A percentile compares a stretch with the other conserved stretches of the same genome.
Conservation (phyloP, 2,888 invertebrate genomes). For the Eilema sororculum region DNA sequence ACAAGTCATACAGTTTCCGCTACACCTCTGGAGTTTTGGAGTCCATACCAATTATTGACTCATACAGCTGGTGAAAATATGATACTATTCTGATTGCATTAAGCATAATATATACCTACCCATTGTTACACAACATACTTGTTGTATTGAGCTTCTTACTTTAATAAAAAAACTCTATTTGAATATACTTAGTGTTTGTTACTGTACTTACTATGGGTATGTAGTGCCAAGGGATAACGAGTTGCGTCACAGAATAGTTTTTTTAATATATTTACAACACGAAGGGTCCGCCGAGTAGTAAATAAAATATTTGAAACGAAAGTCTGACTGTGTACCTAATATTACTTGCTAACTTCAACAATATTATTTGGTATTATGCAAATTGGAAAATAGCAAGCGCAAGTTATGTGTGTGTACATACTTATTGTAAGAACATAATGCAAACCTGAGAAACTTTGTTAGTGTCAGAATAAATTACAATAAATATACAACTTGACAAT, state of each 20-base stretch:
- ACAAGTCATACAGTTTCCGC: neutral
- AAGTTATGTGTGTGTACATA: slow-evolving; percentile 55
- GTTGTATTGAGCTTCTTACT: neutral
- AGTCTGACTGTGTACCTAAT: slow-evolving; percentile 22
- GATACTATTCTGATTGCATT: neutral
- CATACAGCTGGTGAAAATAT: neutral
- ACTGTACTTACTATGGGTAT: neutral
- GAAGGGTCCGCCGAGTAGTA: slow-evolving; percentile 12
- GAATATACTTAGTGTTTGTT: neutral
- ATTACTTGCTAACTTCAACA: slow-evolving; percentile 14
- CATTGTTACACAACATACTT: neutral
- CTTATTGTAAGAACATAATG: slow-evolving; percentile 54
- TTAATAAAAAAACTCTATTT: too few relatives aligned
- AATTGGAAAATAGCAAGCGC: slow-evolving; percentile 59
- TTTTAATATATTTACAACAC: slow-evolving; percentile 4
- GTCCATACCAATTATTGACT: neutral
- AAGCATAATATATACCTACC: too few relatives aligned
- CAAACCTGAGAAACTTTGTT: slow-evolving; percentile 54
- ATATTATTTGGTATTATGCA: slow-evolving; percentile 52
- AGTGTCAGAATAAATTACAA: slow-evolving; percentile 68
- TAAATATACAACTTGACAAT: slow-evolving; percentile 67
- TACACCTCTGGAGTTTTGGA: neutral
- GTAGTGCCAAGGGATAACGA: neutral
- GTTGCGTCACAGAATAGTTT: too few relatives aligned
- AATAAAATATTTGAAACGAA: slow-evolving; percentile 37